Evolutionary conservation across 2,888 invertebrate species (phyloP), one percentile per base, ranked within the genome.

Genomic region (Eupeodes latifasciatus): DNA sequence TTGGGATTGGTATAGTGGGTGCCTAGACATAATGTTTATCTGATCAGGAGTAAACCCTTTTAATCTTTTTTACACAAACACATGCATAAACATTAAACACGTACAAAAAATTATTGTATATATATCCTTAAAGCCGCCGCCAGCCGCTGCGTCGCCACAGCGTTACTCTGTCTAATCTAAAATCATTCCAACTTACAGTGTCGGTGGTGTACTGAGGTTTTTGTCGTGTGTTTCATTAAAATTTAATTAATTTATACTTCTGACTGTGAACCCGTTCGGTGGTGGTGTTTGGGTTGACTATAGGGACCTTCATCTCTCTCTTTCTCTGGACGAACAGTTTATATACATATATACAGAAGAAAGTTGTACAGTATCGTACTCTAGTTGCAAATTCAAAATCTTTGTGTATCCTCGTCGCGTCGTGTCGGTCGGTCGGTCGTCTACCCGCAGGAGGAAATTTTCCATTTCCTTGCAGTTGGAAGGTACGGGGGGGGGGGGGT

Each of bases 211-310:
- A 40, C 44, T 66, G 87, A 55, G 80, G 87, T 74, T 59, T 71
- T 72, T 80, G 84, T 85, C 84, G 84, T 80, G 84, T 87, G 76
- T 87, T 84, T 84, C 84, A 87, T 87, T 87, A 87, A 87, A 87
- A 81, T 84, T 87, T 84, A 87, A 87, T 87, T 87, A 87, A 87
- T 84, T 81, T 84, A 80, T 84, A 84, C 72, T 87, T 77, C 76
- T 76, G 72, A 53, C 71, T 78, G 72, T n/a, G 19, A 34, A 55
- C 40, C 12, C 59, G 55, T 1, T 27, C 27, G 27, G 27, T 27
- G 27, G 27, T 27, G 27, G 47, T 53, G 62, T 49, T 19, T 27
- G 40, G 53, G 49, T 66, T 49, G 40, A 40, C 40, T 62, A 27
- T 27, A 11, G 11, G 16, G 40, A 44, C 10, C 47, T 14, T 19